Evolutionary conservation across 2,113 vertebrate species (phyloP).

Genomic region (Sprattus sprattus): DNA sequence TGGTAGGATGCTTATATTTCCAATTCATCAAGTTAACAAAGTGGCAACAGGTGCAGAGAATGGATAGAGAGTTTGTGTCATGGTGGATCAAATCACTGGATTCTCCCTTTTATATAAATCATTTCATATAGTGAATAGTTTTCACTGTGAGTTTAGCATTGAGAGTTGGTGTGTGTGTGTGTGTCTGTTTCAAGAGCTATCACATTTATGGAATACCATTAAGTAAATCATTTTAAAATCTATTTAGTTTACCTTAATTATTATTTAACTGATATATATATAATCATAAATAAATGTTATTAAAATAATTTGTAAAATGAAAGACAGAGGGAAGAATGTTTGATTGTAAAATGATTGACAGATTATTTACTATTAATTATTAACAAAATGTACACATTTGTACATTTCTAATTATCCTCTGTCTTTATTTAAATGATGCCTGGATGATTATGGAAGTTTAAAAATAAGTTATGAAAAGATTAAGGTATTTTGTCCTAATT

Average conservation of each 20-base stretch:
- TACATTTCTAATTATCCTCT: background rate
- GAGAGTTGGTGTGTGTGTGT: background rate
- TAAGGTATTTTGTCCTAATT: background rate
- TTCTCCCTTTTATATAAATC: background rate
- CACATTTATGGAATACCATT: background rate
- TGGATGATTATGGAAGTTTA: too few relatives aligned
- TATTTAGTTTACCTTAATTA: background rate
- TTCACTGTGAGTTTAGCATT: background rate
- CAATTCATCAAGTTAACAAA: background rate
- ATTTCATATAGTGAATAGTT: background rate
- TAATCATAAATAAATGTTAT: background rate
- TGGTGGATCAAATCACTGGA: background rate
- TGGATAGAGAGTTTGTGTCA: background rate
- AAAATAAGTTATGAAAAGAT: background rate
- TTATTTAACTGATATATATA: background rate
- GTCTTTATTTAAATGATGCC: background rate
- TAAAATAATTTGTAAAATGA: background rate
- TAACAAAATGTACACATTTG: too few relatives aligned
- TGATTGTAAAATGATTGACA: background rate
- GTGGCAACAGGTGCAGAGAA: background rate
- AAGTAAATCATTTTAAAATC: background rate
- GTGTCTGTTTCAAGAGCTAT: background rate
- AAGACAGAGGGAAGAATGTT: background rate
- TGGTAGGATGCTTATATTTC: background rate
- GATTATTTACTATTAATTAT: background rate